phyloP scores from a whole-genome alignment of 2,888 invertebrate species.

The Agrochola litura region DNA sequence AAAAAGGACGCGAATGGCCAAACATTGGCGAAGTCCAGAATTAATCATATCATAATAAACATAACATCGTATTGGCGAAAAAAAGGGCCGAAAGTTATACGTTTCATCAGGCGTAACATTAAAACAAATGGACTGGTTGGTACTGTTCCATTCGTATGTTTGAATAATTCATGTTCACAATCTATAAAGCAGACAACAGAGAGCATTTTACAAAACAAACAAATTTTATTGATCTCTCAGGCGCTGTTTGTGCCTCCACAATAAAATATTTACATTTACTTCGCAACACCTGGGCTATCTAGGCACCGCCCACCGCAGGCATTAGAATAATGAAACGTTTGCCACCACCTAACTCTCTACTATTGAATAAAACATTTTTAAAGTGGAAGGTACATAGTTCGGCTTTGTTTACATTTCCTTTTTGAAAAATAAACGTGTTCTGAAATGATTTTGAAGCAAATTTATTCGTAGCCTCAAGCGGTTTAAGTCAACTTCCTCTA shows the following conservation, averaged over 20 bases:
- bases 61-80: constrained; percentile 42
- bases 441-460: constrained; percentile 59
- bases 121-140: constrained; percentile 85
- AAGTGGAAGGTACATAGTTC: constrained; percentile 66
- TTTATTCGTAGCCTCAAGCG: constrained; percentile 59
- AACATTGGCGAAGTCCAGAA: constrained; percentile 34
- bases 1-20: constrained; percentile 29
- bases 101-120: constrained; percentile 85
- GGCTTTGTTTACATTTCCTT: constrained; percentile 55
- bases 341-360: constrained; percentile 76
- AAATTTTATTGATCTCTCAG: constrained; percentile 90
- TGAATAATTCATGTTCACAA: constrained; percentile 90
- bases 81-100: constrained; percentile 72
- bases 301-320: constrained; percentile 80
- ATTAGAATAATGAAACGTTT: constrained; percentile 88
- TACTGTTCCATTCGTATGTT: constrained; percentile 83
- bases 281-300: constrained; percentile 86
- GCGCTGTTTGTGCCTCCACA: constrained; percentile 88
- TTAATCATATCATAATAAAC: constrained; percentile 52
- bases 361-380: constrained; percentile 82
- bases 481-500: constrained; percentile 57
- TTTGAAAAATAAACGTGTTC: constrained; percentile 56
- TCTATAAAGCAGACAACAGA: constrained; percentile 88
- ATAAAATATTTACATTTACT: constrained; percentile 90
- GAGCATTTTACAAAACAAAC: constrained; percentile 90